Evolutionary conservation across 2,113 vertebrate species (phyloP).

Genomic region (Ptychochromis oligacanthus): DNA sequence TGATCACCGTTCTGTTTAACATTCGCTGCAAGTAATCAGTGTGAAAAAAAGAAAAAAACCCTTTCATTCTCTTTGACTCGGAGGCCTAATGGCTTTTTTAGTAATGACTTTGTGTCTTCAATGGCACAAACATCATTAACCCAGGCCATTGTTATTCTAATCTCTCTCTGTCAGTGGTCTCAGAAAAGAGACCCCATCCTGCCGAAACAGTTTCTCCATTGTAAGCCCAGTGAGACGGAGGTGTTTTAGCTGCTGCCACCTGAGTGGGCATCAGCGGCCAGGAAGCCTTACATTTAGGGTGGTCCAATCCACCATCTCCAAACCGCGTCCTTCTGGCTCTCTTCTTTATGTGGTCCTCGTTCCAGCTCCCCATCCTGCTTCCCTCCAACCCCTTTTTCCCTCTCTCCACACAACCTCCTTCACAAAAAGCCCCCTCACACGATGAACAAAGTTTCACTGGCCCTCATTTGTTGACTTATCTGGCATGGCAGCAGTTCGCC

Average conservation of each 20-base stretch:
- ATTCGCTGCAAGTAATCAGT: constrained; percentile 38
- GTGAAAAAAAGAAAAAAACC: background rate
- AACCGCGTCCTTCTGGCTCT: constrained; percentile 52
- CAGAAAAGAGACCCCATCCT: constrained; percentile 3
- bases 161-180: constrained; percentile 31
- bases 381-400: background rate
- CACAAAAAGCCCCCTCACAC: constrained; percentile 57
- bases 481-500: constrained; percentile 39
- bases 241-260: constrained; percentile 48
- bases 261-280: constrained; percentile 39
- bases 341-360: constrained; percentile 45
- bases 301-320: constrained; percentile 54
- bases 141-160: constrained; percentile 61
- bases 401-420: constrained; percentile 5
- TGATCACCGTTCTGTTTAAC: constrained; percentile 48
- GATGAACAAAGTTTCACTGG: constrained; percentile 56
- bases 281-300: constrained; percentile 50
- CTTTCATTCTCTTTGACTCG: constrained; percentile 45
- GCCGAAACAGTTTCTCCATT: constrained; percentile 58
- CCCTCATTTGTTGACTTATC: constrained; percentile 62
- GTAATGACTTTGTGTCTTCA: constrained; percentile 59
- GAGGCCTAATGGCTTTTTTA: constrained; percentile 57
- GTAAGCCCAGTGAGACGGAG: constrained; percentile 1
- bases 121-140: constrained; percentile 63
- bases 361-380: constrained; percentile 7